A percentile compares a stretch with the other conserved stretches of the same genome.
These are phyloP conservation scores for Helleia helle DNA, from an alignment of 2,888 invertebrate genomes.

Conservation along the genomic window DNA sequence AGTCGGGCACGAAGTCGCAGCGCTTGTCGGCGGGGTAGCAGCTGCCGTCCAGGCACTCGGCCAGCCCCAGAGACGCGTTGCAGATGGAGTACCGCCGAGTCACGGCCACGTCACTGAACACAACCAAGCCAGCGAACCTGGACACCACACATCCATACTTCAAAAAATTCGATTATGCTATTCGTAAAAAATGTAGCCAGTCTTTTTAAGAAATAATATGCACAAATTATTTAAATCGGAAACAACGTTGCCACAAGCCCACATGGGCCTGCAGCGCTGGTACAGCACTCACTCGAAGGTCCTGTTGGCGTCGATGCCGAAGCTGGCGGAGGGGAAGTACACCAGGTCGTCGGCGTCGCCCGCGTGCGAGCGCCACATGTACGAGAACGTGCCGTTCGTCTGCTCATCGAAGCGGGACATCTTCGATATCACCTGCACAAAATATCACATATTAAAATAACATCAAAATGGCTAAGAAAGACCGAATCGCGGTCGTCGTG, in stretches of 20 bases:
- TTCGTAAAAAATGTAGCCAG: too few relatives aligned
- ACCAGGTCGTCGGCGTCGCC: slow-evolving; percentile 90
- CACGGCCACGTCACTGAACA: slow-evolving; percentile 91
- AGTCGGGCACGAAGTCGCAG: slow-evolving; percentile 87
- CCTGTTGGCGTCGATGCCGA: slow-evolving; percentile 93
- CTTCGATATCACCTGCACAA: slow-evolving; percentile 80
- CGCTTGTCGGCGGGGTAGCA: slow-evolving; percentile 84
- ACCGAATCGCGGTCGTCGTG: too few relatives aligned
- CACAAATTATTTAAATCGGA: too few relatives aligned
- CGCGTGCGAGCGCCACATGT: slow-evolving; percentile 88
- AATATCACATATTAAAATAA: background rate
- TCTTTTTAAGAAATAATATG: too few relatives aligned
- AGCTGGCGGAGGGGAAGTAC: slow-evolving; percentile 91
- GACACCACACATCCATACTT: too few relatives aligned
- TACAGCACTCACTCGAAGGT: slow-evolving; percentile 84
- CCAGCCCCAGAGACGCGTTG: slow-evolving; percentile 81
- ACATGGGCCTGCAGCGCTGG: background rate
- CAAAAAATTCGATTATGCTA: too few relatives aligned
- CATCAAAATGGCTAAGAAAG: too few relatives aligned
- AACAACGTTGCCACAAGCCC: too few relatives aligned
- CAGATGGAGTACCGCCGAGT: slow-evolving; percentile 79
- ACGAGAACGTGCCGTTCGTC: slow-evolving; percentile 87
- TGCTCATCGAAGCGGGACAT: slow-evolving; percentile 92
- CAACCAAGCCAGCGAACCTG: slow-evolving; percentile 84
- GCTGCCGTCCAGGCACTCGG: slow-evolving; percentile 86